Conservation (phyloP, 1,140 invertebrate genomes). For the Maconellicoccus hirsutus region DNA sequence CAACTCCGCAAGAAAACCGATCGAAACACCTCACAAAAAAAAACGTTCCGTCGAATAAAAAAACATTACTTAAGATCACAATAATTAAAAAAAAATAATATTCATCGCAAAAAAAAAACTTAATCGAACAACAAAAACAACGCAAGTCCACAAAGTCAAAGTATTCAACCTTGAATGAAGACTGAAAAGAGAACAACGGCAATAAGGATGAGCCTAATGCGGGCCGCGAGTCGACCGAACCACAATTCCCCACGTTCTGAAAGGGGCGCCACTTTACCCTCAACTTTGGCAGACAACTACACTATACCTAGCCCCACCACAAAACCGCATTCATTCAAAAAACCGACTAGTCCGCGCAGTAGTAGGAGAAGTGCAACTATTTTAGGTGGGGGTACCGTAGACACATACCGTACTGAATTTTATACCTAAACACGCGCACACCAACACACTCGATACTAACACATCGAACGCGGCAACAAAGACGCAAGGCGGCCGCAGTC, state of each 20-base stretch:
- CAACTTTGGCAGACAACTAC: background rate
- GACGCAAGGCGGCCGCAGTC: no score
- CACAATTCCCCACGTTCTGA: slow-evolving; percentile 7
- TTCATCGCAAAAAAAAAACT: no score
- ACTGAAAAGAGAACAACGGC: background rate
- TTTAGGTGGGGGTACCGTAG: slow-evolving; percentile 1
- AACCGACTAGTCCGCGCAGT: slow-evolving; percentile 1
- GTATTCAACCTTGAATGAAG: slow-evolving; percentile 4
- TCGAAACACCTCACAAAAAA: no score
- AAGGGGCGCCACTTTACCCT: slow-evolving; percentile 6
- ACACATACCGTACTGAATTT: background rate
- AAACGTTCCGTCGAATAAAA: no score
- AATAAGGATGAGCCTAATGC: background rate
- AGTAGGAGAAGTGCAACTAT: background rate
- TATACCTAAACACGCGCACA: background rate
- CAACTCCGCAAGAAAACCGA: no score
- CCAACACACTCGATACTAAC: background rate
- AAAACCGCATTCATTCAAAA: slow-evolving; percentile 4
- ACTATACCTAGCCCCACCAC: background rate
- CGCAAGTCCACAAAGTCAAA: background rate
- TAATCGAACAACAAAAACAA: background rate
- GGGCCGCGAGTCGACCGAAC: background rate
- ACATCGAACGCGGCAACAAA: background rate
- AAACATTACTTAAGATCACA: background rate
- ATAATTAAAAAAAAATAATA: background rate